Conservation (phyloP, 2,797 vertebrate genomes). For the Catharus ustulatus region DNA sequence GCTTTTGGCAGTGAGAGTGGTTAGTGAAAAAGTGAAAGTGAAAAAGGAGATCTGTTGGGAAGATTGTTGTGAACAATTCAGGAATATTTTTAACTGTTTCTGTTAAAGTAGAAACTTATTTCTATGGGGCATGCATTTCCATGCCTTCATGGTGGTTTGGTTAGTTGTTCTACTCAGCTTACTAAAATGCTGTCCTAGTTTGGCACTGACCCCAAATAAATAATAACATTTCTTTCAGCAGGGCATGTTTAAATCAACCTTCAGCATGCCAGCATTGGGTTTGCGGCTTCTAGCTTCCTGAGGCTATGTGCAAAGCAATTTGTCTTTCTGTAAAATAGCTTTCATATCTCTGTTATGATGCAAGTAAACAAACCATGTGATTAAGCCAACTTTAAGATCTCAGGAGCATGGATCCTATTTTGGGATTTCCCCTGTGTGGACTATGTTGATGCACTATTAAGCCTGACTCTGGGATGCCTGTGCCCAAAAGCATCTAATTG, state of each 20-base stretch:
- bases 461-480: background rate
- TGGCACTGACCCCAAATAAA: background rate
- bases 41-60: background rate
- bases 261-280: background rate
- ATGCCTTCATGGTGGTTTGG: background rate
- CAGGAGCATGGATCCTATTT: background rate
- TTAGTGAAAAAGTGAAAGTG: background rate
- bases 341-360: background rate
- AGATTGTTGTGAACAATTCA: background rate
- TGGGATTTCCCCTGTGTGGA: rapidly evolving
- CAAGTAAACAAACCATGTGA: background rate
- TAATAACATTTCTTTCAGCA: background rate
- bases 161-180: background rate
- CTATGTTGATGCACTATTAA: background rate
- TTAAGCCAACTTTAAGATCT: background rate
- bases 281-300: background rate
- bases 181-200: background rate
- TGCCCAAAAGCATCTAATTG: background rate
- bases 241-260: background rate
- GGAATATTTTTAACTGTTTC: background rate
- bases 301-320: background rate
- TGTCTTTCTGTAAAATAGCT: background rate
- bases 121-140: background rate
- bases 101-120: background rate
- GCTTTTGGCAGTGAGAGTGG: background rate